A percentile compares a stretch with the other conserved stretches of the same genome.
These are phyloP conservation scores for Furcula furcula DNA, from an alignment of 2,888 invertebrate species.

Conservation along the genomic window DNA sequence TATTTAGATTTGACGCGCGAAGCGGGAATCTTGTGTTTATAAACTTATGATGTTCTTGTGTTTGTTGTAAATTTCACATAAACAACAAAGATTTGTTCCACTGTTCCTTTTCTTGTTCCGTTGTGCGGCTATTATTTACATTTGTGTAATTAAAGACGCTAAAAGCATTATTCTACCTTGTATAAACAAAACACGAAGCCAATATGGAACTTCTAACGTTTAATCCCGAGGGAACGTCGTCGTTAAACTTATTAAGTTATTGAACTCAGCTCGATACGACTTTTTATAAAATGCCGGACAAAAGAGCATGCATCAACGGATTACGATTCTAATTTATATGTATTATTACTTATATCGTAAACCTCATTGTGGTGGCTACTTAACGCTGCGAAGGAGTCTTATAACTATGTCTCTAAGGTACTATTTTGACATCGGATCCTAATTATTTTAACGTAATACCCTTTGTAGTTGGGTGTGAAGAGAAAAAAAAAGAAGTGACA, in stretches of 20 bases:
- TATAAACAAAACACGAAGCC: slow-evolving; percentile 27
- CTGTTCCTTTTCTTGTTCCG: background rate
- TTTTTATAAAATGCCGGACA: slow-evolving; percentile 51
- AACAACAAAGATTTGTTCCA: slow-evolving; percentile 1
- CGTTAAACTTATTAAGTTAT: slow-evolving; percentile 69
- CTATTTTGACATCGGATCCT: slow-evolving; percentile 75
- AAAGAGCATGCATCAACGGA: slow-evolving; percentile 70
- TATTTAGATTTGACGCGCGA: slow-evolving; percentile 33
- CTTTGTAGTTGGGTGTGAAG: slow-evolving; percentile 50
- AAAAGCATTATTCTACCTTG: slow-evolving; percentile 4
- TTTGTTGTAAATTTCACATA: slow-evolving; percentile 4
- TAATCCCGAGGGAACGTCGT: slow-evolving; percentile 53
- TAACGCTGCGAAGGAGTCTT: slow-evolving; percentile 56
- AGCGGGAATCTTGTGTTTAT: slow-evolving; percentile 9
- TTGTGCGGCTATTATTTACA: background rate
- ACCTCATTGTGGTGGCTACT: slow-evolving; percentile 61
- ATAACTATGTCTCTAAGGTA: slow-evolving; percentile 48
- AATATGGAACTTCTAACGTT: slow-evolving; percentile 34
- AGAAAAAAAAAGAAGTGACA: slow-evolving; percentile 40
- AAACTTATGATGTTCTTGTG: no score
- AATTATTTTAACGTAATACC: slow-evolving; percentile 72
- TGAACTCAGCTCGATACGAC: slow-evolving; percentile 50
- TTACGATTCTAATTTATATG: slow-evolving; percentile 72
- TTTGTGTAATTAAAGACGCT: background rate
- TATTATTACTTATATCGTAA: slow-evolving; percentile 57